A percentile compares a stretch with the other conserved stretches of the same genome.
Conservation (phyloP, 2,888 invertebrate genomes). For the Polymixis flavicincta region DNA sequence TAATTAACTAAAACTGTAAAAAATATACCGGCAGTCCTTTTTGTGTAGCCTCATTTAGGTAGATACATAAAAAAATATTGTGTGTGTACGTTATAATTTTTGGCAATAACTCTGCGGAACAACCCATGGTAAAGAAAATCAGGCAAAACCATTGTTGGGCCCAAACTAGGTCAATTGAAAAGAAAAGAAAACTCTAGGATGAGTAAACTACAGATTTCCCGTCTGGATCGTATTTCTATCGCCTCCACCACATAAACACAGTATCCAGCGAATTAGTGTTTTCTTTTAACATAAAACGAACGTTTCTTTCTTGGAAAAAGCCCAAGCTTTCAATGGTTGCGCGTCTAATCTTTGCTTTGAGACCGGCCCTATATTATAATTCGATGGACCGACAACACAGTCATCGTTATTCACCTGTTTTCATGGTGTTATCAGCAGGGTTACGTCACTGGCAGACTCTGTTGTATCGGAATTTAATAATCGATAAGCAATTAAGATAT, state of each 20-base stretch:
- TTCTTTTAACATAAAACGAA: conserved; percentile 38
- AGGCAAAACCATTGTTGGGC: conserved; percentile 24
- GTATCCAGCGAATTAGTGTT: conserved; percentile 37
- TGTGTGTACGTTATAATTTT: background rate
- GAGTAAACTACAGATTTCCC: conserved; percentile 24
- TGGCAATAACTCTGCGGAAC: background rate
- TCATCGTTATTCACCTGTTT: conserved; percentile 53
- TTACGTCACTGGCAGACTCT: conserved; percentile 68
- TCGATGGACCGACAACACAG: conserved; percentile 8
- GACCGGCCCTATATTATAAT: conserved; percentile 11
- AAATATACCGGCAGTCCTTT: background rate
- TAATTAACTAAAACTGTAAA: conserved; percentile 15
- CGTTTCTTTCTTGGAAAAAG: conserved; percentile 39
- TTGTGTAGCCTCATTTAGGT: background rate
- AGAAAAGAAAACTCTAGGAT: conserved; percentile 45
- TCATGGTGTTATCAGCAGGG: conserved; percentile 51
- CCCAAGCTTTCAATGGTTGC: conserved; percentile 21
- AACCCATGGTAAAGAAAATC: background rate
- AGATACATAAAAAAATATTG: conserved; percentile 8
- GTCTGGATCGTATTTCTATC: conserved; percentile 42
- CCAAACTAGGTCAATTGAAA: conserved; percentile 34
- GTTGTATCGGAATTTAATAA: conserved; percentile 76
- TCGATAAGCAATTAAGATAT: conserved; percentile 79
- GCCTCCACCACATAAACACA: conserved; percentile 39
- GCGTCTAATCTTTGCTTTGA: conserved; percentile 8